Base-by-base conservation (phyloP, 2,888 invertebrate species). In the Andrena bicolor region DNA sequence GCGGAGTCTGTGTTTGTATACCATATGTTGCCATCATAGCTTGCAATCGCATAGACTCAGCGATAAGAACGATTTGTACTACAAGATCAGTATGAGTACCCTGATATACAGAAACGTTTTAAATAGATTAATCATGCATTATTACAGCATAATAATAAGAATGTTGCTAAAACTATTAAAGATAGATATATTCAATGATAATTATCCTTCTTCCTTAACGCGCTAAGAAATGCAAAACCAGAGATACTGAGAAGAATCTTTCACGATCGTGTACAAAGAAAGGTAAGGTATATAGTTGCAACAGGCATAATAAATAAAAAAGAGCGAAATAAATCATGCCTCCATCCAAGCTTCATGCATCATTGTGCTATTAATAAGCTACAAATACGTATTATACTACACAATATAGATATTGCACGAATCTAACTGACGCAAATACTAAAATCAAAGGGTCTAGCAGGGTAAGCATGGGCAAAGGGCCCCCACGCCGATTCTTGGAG, bases 11-110 rank as follows among this genome's bases (percentile, higher is more conserved):
- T 0, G 99, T 99, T 94, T 99, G 99, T 89, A 99, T 99, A 68
- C 99, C 99, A 92, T 99, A 99, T 0, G 99, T 99, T 41, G 98
- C 99, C 97, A 99, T 97, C 98, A 99, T 98, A 77, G 99, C 99
- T 95, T 99, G 99, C 41, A 99, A 96, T 68, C 99, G 96, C 96
- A 98, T 98, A 3, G 99, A 99, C 95, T 99, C 99, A 0, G 99
- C 98, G 88, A 99, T 99, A 85, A 99, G 95, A 20, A 99, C 99
- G 75, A 99, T 98, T 95, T 99, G 99, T 66, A 99, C 99, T 48
- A 99, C 99, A 87, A 99, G 95, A 95, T 99, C 99, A 16, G 98
- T 98, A 64, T 98, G 98, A 78, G 98, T 98, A 28, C 99, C 99
- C 99, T 99, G 94, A 35, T 83, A 74, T 64, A 78, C 74, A 83